phyloP scores from a whole-genome alignment of 2,888 invertebrate species.

The Apomyelois bistriatella region DNA sequence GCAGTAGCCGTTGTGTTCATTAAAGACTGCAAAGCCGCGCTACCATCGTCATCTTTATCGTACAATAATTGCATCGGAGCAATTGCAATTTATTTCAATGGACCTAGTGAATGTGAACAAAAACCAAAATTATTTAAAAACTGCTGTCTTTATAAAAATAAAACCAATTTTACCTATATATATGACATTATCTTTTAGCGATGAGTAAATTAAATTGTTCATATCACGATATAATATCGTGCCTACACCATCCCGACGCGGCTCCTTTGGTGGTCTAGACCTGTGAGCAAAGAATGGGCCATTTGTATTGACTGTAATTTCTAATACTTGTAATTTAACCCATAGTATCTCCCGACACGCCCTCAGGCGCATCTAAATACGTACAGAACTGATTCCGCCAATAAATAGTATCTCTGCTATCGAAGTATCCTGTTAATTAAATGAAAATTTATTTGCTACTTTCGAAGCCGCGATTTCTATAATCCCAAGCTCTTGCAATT shows the following conservation, averaged over 20 bases:
- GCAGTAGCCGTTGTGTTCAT: conserved; percentile 44
- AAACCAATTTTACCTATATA: neutral
- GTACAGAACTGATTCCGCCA: conserved; percentile 31
- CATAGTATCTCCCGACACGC: conserved; percentile 40
- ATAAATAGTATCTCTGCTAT: conserved; percentile 12
- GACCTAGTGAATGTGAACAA: conserved; percentile 21
- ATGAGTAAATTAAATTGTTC: neutral
- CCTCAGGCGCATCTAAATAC: conserved; percentile 41
- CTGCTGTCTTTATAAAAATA: neutral
- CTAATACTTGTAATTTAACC: conserved; percentile 52
- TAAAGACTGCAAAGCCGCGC: conserved; percentile 33
- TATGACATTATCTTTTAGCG: too few relatives aligned
- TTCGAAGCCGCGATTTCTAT: conserved; percentile 8
- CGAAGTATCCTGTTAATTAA: conserved; percentile 1
- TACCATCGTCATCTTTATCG: conserved; percentile 41
- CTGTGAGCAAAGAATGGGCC: conserved; percentile 45
- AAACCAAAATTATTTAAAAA: neutral
- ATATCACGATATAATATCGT: conserved; percentile 17
- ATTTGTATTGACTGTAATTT: conserved; percentile 53
- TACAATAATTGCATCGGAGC: conserved; percentile 47
- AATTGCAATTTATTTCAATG: conserved; percentile 42
- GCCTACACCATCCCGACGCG: conserved; percentile 20
- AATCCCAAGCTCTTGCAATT: conserved; percentile 13
- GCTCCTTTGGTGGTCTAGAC: conserved; percentile 47
- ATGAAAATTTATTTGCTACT: conserved; percentile 18